phyloP scores from a whole-genome alignment of 1,140 invertebrate genomes.

The Orchesella cincta region DNA sequence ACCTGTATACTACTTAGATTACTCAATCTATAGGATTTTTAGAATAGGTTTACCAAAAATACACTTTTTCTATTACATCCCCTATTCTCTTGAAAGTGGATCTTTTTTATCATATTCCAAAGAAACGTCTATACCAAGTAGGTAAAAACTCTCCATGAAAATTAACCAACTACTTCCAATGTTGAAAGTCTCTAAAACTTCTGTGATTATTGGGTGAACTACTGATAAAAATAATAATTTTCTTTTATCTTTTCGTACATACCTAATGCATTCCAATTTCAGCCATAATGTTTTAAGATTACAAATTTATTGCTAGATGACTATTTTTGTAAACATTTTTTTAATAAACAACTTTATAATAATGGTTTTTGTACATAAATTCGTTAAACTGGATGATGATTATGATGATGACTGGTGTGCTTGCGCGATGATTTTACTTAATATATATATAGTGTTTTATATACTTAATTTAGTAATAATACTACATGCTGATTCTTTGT shows the following conservation, averaged over 20 bases:
- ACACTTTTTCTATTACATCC: no score
- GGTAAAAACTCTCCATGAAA: no score
- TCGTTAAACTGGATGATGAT: not conserved
- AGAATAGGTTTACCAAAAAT: no score
- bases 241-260: not conserved
- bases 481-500: not conserved
- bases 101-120: no score
- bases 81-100: no score
- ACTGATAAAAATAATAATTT: not conserved
- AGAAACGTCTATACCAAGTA: no score
- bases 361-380: not conserved
- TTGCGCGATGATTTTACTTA: no score
- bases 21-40: no score
- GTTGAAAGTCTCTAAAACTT: not conserved
- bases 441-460: not conserved
- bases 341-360: not conserved
- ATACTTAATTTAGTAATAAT: not conserved
- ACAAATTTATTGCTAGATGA: not conserved
- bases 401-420: no score
- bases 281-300: conserved; percentile 5
- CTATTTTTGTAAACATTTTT: conserved; percentile 10
- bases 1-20: no score
- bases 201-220: not conserved
- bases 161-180: no score
- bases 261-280: conserved; percentile 2